Conservation (phyloP, 2,113 vertebrate genomes). For the Corapipo altera region DNA sequence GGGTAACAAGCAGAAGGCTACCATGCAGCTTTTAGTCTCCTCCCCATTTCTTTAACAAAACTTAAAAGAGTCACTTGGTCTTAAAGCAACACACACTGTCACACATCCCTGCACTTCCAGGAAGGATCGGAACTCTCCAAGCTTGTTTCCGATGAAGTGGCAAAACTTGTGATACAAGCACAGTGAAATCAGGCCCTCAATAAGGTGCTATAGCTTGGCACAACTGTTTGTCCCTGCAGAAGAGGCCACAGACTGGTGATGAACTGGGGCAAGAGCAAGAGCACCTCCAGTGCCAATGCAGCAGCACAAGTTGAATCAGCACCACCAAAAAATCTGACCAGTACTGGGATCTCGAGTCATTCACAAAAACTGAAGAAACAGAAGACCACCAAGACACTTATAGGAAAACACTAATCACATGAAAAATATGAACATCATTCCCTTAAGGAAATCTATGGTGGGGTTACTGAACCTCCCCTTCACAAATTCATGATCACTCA, state of each 20-base stretch:
- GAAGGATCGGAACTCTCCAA: neutral
- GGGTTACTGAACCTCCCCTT: neutral
- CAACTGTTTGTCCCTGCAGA: constrained; percentile 9
- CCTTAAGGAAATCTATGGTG: neutral
- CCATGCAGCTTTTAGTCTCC: neutral
- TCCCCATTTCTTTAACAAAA: neutral
- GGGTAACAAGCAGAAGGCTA: neutral
- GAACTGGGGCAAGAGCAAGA: neutral
- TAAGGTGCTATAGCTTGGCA: constrained; percentile 12
- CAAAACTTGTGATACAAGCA: neutral
- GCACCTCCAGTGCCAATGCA: neutral
- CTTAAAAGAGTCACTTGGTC: neutral
- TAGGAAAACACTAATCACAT: neutral
- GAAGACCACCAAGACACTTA: neutral
- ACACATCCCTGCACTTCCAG: neutral
- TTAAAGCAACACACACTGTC: neutral
- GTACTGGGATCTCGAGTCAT: neutral
- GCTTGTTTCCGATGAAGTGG: neutral
- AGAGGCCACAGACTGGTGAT: neutral
- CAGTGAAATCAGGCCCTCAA: neutral
- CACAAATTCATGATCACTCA: neutral
- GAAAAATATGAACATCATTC: neutral
- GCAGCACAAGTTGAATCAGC: neutral
- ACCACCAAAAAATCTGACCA: neutral
- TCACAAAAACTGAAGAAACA: neutral